phyloP scores from a whole-genome alignment of 2,888 invertebrate genomes.

The Drosophila aldrichi region DNA sequence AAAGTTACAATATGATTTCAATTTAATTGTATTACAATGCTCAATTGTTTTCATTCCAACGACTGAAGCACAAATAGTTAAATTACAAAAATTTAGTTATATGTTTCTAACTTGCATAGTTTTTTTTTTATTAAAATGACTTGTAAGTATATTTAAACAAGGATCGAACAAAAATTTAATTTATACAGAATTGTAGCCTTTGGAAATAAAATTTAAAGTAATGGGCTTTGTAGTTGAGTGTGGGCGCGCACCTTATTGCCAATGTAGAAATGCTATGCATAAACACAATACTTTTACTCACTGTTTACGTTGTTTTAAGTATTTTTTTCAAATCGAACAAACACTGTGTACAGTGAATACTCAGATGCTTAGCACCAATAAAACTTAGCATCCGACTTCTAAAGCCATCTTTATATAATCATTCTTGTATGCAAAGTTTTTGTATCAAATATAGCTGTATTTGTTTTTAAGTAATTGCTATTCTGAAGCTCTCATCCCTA shows the following conservation, averaged over 20 bases:
- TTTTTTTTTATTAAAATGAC: slow-evolving; percentile 74
- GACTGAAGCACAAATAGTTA: not conserved
- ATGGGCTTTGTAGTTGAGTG: slow-evolving; percentile 35
- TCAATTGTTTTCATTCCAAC: not conserved
- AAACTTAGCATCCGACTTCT: slow-evolving; percentile 76
- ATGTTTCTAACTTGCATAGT: slow-evolving; percentile 62
- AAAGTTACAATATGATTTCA: slow-evolving; percentile 42
- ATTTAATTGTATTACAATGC: slow-evolving; percentile 32
- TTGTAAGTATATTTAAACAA: slow-evolving; percentile 60
- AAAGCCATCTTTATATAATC: slow-evolving; percentile 65
- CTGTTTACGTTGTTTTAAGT: slow-evolving; percentile 42
- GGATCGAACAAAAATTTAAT: slow-evolving; percentile 52
- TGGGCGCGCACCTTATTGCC: slow-evolving; percentile 53
- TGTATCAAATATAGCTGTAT: slow-evolving; percentile 76
- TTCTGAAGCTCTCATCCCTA: slow-evolving; percentile 27
- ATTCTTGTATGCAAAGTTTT: slow-evolving; percentile 49
- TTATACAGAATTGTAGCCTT: slow-evolving; percentile 51
- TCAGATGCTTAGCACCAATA: slow-evolving; percentile 74
- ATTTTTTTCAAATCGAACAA: slow-evolving; percentile 34
- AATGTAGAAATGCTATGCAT: slow-evolving; percentile 71
- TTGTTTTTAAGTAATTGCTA: slow-evolving; percentile 60
- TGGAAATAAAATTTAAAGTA: slow-evolving; percentile 32
- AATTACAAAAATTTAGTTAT: slow-evolving; percentile 39
- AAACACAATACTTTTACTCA: slow-evolving; percentile 57
- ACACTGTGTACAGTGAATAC: slow-evolving; percentile 48